phyloP scores from a whole-genome alignment of 2,113 vertebrate genomes.

The Gnathonemus longibarbis region DNA sequence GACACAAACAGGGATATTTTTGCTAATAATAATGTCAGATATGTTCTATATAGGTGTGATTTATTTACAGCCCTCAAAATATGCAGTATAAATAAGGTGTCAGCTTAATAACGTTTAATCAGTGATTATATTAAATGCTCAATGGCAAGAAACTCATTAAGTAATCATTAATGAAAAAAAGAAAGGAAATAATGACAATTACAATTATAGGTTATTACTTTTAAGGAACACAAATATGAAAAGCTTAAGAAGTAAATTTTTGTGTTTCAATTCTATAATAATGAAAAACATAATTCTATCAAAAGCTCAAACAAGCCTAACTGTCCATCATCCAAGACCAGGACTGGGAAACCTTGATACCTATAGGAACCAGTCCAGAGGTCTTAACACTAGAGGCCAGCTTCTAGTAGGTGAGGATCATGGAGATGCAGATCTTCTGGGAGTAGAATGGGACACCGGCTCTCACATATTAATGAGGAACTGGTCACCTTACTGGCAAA shows the following conservation, averaged over 20 bases:
- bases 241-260: not conserved
- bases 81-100: not conserved
- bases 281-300: not conserved
- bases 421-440: not conserved
- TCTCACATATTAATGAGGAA: not conserved
- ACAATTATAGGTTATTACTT: not conserved
- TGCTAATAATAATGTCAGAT: not conserved
- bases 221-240: not conserved
- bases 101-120: not conserved
- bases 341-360: not conserved
- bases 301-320: not conserved
- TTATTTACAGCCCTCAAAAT: not conserved
- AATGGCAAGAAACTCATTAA: not conserved
- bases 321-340: not conserved
- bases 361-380: not conserved
- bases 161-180: slow-evolving; percentile 9
- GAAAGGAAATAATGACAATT: not conserved
- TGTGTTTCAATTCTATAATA: not conserved
- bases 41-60: not conserved
- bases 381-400: not conserved
- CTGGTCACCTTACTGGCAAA: not conserved
- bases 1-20: not conserved
- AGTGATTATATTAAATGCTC: not conserved
- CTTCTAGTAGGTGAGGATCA: not conserved
- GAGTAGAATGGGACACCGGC: not conserved